Percentiles rank a stretch among this genome's conserved stretches.
These are phyloP conservation scores for Orestias chungarensis DNA, from an alignment of 2,797 vertebrate genomes.

Conservation along the genomic window DNA sequence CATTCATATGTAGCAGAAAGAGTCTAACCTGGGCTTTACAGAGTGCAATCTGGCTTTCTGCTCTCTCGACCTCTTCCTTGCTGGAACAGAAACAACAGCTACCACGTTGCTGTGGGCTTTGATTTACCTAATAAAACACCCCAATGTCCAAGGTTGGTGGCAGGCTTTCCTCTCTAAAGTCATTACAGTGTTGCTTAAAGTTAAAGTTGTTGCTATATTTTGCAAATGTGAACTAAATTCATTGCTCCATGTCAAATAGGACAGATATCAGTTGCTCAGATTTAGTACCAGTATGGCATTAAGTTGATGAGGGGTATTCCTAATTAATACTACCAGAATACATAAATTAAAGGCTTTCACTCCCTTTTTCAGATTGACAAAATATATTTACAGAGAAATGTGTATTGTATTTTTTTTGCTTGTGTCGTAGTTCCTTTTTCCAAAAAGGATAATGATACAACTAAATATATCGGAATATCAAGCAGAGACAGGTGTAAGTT, in stretches of 20 bases:
- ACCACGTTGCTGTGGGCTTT: constrained; percentile 59
- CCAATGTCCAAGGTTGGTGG: constrained; percentile 82
- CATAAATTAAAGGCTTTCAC: neutral
- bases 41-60: constrained; percentile 78
- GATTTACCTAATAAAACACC: constrained; percentile 39
- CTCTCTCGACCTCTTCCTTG: constrained; percentile 81
- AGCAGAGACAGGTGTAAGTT: neutral
- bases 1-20: constrained; percentile 43
- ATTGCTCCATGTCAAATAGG: neutral
- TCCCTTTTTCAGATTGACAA: neutral
- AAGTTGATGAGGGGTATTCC: neutral
- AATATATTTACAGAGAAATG: too few species aligned
- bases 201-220: neutral
- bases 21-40: constrained; percentile 62
- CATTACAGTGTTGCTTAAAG: neutral
- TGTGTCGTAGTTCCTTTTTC: neutral
- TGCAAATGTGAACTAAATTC: neutral
- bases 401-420: neutral
- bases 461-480: too few species aligned
- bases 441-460: too few species aligned
- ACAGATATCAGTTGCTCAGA: neutral
- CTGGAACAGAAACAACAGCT: constrained; percentile 85
- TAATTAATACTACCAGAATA: neutral
- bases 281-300: neutral
- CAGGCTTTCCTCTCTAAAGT: neutral